Percentiles rank a stretch among this genome's conserved stretches.
Evolutionary conservation across 2,797 vertebrate species (phyloP).

Genomic region (Heterohyrax brucei): DNA sequence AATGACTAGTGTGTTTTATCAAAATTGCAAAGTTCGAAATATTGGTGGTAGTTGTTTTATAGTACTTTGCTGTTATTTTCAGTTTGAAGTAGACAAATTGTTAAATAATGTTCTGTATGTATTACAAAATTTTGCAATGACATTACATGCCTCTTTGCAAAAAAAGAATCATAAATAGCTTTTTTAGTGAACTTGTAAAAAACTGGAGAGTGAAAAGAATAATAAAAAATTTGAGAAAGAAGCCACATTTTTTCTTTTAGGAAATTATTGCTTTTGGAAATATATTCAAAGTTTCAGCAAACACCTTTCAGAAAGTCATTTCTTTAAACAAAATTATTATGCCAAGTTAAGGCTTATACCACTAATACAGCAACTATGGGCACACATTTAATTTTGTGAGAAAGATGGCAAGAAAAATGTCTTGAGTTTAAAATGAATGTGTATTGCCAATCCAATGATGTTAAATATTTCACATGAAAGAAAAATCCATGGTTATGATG

Average conservation of each 20-base stretch:
- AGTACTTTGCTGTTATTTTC: slow-evolving; percentile 27
- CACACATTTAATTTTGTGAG: slow-evolving; percentile 81
- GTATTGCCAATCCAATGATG: slow-evolving; percentile 82
- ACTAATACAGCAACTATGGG: slow-evolving; percentile 84
- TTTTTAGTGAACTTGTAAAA: slow-evolving; percentile 7
- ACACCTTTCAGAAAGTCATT: slow-evolving; percentile 80
- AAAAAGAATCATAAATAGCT: neutral
- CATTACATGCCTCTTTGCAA: slow-evolving; percentile 30
- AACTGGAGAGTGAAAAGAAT: neutral
- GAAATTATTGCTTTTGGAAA: slow-evolving; percentile 71
- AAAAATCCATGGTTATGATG: slow-evolving; percentile 62
- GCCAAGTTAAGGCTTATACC: slow-evolving; percentile 80
- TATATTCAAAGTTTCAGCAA: slow-evolving; percentile 77
- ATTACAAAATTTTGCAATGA: slow-evolving; percentile 51
- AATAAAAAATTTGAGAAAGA: neutral
- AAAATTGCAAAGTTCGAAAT: slow-evolving; percentile 30
- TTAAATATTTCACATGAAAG: slow-evolving; percentile 67
- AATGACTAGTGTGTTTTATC: neutral
- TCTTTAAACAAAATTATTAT: slow-evolving; percentile 79
- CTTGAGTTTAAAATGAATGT: slow-evolving; percentile 66
- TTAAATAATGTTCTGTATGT: slow-evolving; percentile 38
- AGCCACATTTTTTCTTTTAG: slow-evolving; percentile 59
- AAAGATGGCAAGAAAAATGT: slow-evolving; percentile 83
- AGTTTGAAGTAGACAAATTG: slow-evolving; percentile 28
- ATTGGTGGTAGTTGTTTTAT: slow-evolving; percentile 30